phyloP scores from a whole-genome alignment of 2,797 vertebrate species.

The Enteromius mattozi region DNA sequence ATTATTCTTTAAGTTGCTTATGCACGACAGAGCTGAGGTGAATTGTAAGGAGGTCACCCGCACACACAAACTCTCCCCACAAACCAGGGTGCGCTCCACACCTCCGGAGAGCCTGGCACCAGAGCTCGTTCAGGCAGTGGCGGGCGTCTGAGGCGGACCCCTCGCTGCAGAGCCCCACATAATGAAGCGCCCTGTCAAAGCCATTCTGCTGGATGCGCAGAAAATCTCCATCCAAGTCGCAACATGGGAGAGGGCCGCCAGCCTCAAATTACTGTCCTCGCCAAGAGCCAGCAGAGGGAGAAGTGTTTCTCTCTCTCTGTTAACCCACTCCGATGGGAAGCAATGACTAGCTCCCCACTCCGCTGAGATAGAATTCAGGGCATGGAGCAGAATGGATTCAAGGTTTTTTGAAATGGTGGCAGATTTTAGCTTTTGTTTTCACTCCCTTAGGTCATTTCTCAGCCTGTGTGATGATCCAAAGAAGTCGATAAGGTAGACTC shows the following conservation, averaged over 20 bases:
- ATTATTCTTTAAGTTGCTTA: constrained; percentile 41
- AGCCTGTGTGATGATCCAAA: neutral
- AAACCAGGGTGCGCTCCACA: constrained; percentile 55
- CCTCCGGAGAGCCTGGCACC: constrained; percentile 72
- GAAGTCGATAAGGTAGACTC: neutral
- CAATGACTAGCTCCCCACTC: constrained; percentile 37
- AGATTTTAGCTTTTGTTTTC: constrained; percentile 34
- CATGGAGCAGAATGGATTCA: constrained; percentile 32
- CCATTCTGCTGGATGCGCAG: constrained; percentile 79
- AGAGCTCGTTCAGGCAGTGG: constrained; percentile 66
- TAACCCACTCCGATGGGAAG: constrained; percentile 47
- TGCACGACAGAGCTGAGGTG: constrained; percentile 60
- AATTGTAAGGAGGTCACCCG: constrained; percentile 55
- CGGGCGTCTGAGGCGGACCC: constrained; percentile 68
- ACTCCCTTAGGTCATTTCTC: constrained; percentile 24
- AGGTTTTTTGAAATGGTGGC: constrained; percentile 36
- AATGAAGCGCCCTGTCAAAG: constrained; percentile 81
- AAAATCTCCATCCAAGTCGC: constrained; percentile 77
- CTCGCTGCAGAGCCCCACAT: constrained; percentile 75
- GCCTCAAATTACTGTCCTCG: constrained; percentile 68
- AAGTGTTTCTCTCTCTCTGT: constrained; percentile 37
- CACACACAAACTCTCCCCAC: constrained; percentile 64
- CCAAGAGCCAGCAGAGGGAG: constrained; percentile 50
- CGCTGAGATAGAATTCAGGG: constrained; percentile 44
- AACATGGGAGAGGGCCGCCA: constrained; percentile 79